phyloP scores from a whole-genome alignment of 2,797 vertebrate genomes.

The Oceanodroma leucorhoa region DNA sequence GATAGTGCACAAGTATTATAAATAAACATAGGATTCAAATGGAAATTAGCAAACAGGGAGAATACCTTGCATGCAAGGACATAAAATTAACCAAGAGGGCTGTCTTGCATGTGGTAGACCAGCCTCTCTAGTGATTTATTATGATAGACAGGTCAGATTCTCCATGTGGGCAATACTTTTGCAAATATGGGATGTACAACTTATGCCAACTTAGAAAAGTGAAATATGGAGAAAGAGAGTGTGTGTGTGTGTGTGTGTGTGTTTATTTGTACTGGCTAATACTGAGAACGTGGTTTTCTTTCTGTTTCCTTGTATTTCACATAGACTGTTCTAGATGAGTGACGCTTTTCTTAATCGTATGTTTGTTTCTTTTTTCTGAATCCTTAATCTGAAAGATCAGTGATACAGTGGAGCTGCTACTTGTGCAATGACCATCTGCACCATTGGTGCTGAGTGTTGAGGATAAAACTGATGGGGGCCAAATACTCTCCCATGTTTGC shows the following conservation, averaged over 20 bases:
- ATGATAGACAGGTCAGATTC: neutral
- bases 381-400: slow-evolving; percentile 11
- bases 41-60: neutral
- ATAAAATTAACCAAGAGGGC: neutral
- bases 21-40: neutral
- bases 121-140: neutral
- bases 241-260: neutral
- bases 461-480: neutral
- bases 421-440: neutral
- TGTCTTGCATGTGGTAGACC: neutral
- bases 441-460: neutral
- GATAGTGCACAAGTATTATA: neutral
- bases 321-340: neutral
- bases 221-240: neutral
- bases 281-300: neutral
- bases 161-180: neutral
- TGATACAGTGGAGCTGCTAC: neutral
- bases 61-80: neutral
- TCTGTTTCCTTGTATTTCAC: slow-evolving; percentile 14
- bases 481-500: neutral
- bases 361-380: neutral
- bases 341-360: neutral
- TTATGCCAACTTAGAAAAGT: neutral
- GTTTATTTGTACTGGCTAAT: neutral
- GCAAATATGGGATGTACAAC: neutral